A percentile compares a stretch with the other conserved stretches of the same genome.
These are phyloP conservation scores for Cephalopholis sonnerati DNA, from an alignment of 2,113 vertebrate species.

Conservation along the genomic window DNA sequence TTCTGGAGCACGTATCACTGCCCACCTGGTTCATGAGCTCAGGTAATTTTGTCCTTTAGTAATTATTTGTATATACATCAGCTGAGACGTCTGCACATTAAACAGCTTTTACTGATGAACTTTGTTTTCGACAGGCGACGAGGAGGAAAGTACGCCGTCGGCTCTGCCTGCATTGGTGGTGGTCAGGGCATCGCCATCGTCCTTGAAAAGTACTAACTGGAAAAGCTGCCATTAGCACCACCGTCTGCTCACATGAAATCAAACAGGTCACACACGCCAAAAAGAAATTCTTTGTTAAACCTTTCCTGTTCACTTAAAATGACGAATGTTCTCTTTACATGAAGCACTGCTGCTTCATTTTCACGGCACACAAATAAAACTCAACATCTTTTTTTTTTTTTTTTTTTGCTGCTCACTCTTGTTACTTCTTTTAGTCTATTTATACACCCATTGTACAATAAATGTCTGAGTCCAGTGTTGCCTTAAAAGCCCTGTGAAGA, in stretches of 20 bases:
- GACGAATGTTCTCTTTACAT: background rate
- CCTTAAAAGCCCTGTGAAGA: conserved; percentile 14
- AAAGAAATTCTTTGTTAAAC: background rate
- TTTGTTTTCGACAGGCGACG: conserved; percentile 85
- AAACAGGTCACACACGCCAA: background rate
- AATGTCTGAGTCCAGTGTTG: conserved; percentile 4
- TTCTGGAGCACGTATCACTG: conserved; percentile 93
- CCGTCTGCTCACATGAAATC: background rate
- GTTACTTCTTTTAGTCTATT: background rate
- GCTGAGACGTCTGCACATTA: background rate
- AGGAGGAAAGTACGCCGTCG: conserved; percentile 91
- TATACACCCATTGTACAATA: background rate
- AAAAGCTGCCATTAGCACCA: background rate
- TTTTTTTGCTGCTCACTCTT: background rate
- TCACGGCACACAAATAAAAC: background rate
- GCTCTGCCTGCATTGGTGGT: conserved; percentile 96
- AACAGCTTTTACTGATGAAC: background rate
- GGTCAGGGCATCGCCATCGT: conserved; percentile 96
- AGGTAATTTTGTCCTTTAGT: conserved; percentile 80
- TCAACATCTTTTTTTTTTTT: background rate
- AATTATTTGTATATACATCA: background rate
- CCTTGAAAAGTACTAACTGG: conserved; percentile 88
- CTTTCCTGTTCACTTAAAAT: background rate
- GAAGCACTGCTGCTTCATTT: background rate
- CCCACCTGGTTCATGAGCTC: conserved; percentile 93